A percentile compares a stretch with the other conserved stretches of the same genome.
Evolutionary conservation across 2,888 invertebrate genomes (phyloP).

Genomic region (Ennomos fuscantarius): DNA sequence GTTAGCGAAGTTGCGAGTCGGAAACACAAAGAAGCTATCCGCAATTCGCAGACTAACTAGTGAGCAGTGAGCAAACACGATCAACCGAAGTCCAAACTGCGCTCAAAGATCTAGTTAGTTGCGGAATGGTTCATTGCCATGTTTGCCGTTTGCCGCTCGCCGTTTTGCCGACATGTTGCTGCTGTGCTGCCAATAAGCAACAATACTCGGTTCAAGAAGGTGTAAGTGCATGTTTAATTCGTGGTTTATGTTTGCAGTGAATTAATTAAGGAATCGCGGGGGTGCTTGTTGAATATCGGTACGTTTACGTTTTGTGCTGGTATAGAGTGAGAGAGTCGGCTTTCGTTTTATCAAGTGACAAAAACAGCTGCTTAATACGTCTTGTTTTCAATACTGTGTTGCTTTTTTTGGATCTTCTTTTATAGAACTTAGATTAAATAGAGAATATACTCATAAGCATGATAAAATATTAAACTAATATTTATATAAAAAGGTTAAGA

Average conservation of each 20-base stretch:
- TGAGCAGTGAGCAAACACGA: conserved; percentile 72
- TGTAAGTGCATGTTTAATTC: conserved; percentile 52
- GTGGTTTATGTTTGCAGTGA: conserved; percentile 38
- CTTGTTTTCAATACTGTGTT: no score
- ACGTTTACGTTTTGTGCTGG: conserved; percentile 25
- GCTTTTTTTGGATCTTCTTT: no score
- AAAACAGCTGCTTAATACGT: no score
- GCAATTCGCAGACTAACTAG: conserved; percentile 77
- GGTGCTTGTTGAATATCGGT: conserved; percentile 29
- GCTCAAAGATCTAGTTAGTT: conserved; percentile 82
- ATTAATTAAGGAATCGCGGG: conserved; percentile 46
- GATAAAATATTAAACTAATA: no score
- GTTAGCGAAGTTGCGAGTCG: conserved; percentile 74
- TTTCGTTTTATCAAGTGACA: no score
- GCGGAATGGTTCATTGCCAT: conserved; percentile 67
- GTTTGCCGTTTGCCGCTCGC: conserved; percentile 46
- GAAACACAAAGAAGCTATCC: conserved; percentile 79
- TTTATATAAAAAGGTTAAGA: no score
- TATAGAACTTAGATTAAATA: no score
- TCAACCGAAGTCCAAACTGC: conserved; percentile 76
- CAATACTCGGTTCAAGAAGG: conserved; percentile 38
- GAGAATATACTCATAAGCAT: no score
- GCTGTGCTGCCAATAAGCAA: conserved; percentile 50
- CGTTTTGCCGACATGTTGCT: conserved; percentile 51
- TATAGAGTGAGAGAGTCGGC: conserved; percentile 30